Conservation (phyloP, 2,888 invertebrate species). For the Lomographa bimaculata region DNA sequence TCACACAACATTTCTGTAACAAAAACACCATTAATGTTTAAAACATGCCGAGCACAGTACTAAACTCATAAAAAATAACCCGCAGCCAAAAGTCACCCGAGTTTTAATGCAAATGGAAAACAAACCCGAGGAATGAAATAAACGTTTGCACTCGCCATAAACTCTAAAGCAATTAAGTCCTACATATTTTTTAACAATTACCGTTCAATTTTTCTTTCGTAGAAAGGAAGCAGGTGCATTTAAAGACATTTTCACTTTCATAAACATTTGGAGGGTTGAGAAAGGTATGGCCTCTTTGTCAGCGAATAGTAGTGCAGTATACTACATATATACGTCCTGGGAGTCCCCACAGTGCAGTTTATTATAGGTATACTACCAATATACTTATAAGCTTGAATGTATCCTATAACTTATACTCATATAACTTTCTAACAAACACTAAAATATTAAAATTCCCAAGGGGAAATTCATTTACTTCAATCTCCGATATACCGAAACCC, state of each 20-base stretch:
- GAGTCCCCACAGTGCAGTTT: too few relatives aligned
- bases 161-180: slow-evolving; percentile 47
- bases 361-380: too few relatives aligned
- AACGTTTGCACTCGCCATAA: slow-evolving; percentile 42
- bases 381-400: too few relatives aligned
- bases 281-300: slow-evolving; percentile 28
- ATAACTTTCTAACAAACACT: too few relatives aligned
- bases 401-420: too few relatives aligned
- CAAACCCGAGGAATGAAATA: slow-evolving; percentile 33
- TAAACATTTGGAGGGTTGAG: slow-evolving; percentile 51
- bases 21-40: slow-evolving; percentile 8
- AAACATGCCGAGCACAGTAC: slow-evolving; percentile 10
- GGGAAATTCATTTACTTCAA: too few relatives aligned
- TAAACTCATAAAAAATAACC: slow-evolving; percentile 22
- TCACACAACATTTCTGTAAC: slow-evolving; percentile 2
- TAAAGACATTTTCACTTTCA: slow-evolving; percentile 66
- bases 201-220: slow-evolving; percentile 44
- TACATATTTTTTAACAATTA: slow-evolving; percentile 43
- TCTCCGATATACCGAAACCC: too few relatives aligned
- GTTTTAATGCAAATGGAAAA: slow-evolving; percentile 28
- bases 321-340: too few relatives aligned
- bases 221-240: slow-evolving; percentile 66
- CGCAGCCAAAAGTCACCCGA: slow-evolving; percentile 21
- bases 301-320: not conserved
- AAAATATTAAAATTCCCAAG: too few relatives aligned